Percentiles rank a stretch among this genome's conserved stretches.
These are phyloP conservation scores for Pampusana beccarii DNA, from an alignment of 2,113 vertebrate species.

Conservation along the genomic window DNA sequence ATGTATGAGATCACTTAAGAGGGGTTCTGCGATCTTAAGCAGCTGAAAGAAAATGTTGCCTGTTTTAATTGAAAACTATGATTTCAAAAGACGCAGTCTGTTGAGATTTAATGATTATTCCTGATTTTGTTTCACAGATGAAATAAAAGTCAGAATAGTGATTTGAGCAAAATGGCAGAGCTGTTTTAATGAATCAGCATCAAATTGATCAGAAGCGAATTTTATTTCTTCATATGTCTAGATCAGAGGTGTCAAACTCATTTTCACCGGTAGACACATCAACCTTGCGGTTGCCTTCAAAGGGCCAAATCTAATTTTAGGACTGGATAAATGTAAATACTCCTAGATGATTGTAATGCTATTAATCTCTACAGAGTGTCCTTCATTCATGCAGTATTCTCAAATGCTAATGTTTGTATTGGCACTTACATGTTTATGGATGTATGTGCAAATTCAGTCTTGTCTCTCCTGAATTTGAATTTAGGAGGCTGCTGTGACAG, in stretches of 20 bases:
- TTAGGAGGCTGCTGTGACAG: not conserved
- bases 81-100: not conserved
- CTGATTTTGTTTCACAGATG: not conserved
- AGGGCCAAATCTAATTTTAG: too few relatives aligned
- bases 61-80: not conserved
- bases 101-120: not conserved
- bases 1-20: not conserved
- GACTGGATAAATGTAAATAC: too few relatives aligned
- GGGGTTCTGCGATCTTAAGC: not conserved
- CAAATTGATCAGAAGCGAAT: not conserved
- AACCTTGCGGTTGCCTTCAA: too few relatives aligned
- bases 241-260: too few relatives aligned
- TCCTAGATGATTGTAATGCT: not conserved
- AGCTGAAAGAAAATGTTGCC: not conserved
- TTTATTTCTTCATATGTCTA: not conserved
- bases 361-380: not conserved
- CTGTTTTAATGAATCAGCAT: not conserved
- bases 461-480: not conserved
- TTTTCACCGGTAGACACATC: too few relatives aligned
- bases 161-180: not conserved
- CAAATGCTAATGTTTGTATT: not conserved
- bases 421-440: not conserved
- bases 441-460: not conserved
- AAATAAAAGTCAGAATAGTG: not conserved
- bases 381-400: not conserved